A percentile compares a stretch with the other conserved stretches of the same genome.
Conservation (phyloP, 92 coral and sea anemone species). For the Porites rus region DNA sequence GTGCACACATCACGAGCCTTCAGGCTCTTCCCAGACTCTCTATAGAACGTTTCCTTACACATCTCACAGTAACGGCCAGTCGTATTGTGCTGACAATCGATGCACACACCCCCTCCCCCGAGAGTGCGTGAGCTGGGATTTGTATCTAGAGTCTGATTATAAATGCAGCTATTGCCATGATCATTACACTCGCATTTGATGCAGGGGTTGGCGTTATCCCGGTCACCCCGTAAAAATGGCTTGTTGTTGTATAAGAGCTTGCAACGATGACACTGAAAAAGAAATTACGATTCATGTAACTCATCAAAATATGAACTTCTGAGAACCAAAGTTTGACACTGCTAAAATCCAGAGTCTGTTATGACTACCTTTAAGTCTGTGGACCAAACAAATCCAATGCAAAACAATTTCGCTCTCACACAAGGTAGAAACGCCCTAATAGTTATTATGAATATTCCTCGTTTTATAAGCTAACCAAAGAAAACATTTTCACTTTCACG, state of each 20-base stretch:
- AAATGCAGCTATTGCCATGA: constrained; percentile 84
- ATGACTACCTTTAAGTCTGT: no score
- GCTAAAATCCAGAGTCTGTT: no score
- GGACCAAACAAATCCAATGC: no score
- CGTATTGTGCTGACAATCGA: constrained; percentile 90
- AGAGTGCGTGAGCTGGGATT: constrained; percentile 67
- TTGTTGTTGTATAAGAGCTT: constrained; percentile 87
- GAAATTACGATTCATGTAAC: not conserved
- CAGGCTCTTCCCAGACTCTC: constrained; percentile 79
- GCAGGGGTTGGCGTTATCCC: constrained; percentile 73
- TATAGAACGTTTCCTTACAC: constrained; percentile 81
- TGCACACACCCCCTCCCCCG: constrained; percentile 96
- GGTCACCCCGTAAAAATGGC: constrained; percentile 81
- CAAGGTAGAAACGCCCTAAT: no score
- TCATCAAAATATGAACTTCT: no score
- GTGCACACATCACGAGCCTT: constrained; percentile 86
- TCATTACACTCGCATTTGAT: constrained; percentile 89
- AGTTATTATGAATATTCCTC: no score
- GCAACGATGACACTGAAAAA: constrained; percentile 87
- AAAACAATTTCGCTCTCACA: no score
- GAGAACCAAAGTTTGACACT: no score
- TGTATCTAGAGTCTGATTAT: constrained; percentile 87
- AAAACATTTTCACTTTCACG: no score
- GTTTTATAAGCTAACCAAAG: no score
- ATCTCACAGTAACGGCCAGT: constrained; percentile 85